phyloP scores from a whole-genome alignment of 2,797 vertebrate genomes.

The Amazona finschi region DNA sequence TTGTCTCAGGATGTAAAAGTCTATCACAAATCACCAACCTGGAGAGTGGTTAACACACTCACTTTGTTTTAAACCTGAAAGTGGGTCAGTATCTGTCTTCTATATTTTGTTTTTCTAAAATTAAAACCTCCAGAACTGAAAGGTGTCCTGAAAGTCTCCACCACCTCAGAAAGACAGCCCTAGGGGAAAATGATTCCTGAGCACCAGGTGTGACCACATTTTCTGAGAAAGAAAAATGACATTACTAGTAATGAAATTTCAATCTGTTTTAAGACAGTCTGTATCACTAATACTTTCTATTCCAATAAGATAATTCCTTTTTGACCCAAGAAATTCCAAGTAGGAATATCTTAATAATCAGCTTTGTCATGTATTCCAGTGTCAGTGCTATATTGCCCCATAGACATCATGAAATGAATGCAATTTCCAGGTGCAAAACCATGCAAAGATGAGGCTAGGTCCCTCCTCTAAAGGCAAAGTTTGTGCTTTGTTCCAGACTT shows the following conservation, averaged over 20 bases:
- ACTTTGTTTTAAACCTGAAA: neutral
- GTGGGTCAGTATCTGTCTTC: neutral
- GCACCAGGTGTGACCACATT: neutral
- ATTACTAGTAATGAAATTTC: neutral
- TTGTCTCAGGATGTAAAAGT: neutral
- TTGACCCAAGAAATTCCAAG: neutral
- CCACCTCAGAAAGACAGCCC: neutral
- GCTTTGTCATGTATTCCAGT: neutral
- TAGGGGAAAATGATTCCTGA: neutral
- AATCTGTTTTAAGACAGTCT: neutral
- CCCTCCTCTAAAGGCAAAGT: neutral
- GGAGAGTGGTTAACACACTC: neutral
- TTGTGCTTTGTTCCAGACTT: neutral
- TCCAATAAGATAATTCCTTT: neutral
- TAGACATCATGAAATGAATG: neutral
- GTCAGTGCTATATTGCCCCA: neutral
- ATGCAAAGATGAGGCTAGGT: neutral
- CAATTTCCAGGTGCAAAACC: neutral
- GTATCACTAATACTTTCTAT: neutral
- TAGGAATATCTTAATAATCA: neutral
- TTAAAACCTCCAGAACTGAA: neutral
- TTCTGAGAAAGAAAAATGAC: neutral
- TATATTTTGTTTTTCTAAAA: neutral
- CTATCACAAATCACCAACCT: neutral
- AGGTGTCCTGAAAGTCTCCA: neutral